Percentiles rank a stretch among this genome's conserved stretches.
Evolutionary conservation across 2,797 vertebrate species (phyloP).

Genomic region (Rhyacichthys aspro): DNA sequence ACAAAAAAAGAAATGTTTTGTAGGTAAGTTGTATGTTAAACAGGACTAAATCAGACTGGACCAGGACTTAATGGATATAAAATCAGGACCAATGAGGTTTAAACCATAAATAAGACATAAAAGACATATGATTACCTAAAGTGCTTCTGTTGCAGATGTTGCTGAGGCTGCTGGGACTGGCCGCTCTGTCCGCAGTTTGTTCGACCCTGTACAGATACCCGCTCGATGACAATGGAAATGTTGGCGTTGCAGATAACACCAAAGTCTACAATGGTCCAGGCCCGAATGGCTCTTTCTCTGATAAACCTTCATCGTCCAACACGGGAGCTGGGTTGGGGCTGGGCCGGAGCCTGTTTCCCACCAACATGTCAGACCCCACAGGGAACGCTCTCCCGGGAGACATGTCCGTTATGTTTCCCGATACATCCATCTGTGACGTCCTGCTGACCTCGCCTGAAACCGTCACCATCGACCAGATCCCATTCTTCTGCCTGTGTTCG

Average conservation of each 20-base stretch:
- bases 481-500: conserved; percentile 73
- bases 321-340: too few species aligned
- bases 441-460: conserved; percentile 61
- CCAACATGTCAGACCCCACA: too few species aligned
- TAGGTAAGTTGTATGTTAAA: too few species aligned
- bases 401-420: background rate
- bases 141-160: conserved; percentile 60
- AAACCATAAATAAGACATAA: too few species aligned
- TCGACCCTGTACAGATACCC: conserved; percentile 35
- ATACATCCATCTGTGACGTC: conserved; percentile 58
- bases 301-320: background rate
- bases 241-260: background rate
- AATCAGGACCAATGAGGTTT: too few species aligned
- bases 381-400: background rate
- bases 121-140: background rate
- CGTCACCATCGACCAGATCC: conserved; percentile 54
- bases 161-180: conserved; percentile 53
- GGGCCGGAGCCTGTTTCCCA: background rate
- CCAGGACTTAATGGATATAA: too few species aligned
- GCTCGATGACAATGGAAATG: too few species aligned
- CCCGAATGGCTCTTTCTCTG: background rate
- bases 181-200: conserved; percentile 52
- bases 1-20: too few species aligned
- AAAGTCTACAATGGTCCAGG: background rate
- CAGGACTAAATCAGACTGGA: too few species aligned